A percentile compares a stretch with the other conserved stretches of the same genome.
Conservation (phyloP, 2,797 vertebrate species). For the Lepilemur ruficaudatus region DNA sequence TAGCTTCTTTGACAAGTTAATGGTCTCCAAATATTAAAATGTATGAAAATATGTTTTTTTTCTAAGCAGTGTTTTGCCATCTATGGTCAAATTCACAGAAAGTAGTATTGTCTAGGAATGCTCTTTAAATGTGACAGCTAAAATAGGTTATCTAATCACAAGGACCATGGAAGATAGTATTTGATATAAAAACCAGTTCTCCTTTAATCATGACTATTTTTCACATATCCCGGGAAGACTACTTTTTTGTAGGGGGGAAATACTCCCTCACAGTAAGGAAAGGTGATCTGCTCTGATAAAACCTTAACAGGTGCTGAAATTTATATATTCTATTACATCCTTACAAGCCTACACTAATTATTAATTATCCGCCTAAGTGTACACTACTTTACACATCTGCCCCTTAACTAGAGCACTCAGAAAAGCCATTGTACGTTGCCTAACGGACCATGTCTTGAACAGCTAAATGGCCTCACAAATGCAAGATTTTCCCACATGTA, state of each 20-base stretch:
- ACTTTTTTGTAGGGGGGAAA: neutral
- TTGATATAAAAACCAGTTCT: neutral
- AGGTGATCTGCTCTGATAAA: slow-evolving; percentile 1
- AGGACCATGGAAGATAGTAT: fast-evolving
- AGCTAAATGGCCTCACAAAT: slow-evolving; percentile 76
- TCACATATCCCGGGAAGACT: neutral
- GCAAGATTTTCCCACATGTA: slow-evolving; percentile 75
- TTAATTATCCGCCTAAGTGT: slow-evolving; percentile 74
- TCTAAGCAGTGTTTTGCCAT: neutral
- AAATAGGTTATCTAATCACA: neutral
- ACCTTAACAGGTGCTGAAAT: slow-evolving; percentile 38
- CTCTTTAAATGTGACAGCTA: neutral
- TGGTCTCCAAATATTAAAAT: neutral
- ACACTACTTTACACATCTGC: slow-evolving; percentile 67
- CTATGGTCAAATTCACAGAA: neutral
- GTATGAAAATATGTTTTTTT: neutral
- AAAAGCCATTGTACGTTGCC: slow-evolving; percentile 72
- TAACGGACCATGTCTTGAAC: slow-evolving; percentile 75
- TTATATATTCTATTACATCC: slow-evolving; percentile 20
- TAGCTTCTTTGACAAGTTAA: neutral
- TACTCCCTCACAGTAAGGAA: neutral
- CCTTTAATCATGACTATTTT: neutral
- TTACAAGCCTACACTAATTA: slow-evolving; percentile 49
- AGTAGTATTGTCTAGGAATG: neutral
- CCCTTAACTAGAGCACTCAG: slow-evolving; percentile 77